Evolutionary conservation across 2,797 vertebrate species (phyloP).

Genomic region (Gymnoscopelus microlampas): DNA sequence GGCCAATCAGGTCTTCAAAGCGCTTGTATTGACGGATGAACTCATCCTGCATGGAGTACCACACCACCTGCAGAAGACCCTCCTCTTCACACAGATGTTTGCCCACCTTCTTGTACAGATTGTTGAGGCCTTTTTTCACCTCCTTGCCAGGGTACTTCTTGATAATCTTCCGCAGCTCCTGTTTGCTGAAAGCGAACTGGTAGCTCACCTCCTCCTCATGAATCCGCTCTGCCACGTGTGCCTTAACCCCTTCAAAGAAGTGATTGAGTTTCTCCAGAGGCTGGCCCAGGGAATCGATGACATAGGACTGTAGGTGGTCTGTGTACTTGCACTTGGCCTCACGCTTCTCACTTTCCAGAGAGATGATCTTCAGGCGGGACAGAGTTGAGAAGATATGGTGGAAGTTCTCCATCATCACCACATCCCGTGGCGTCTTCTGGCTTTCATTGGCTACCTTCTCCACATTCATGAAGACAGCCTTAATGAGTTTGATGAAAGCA

Average conservation of each 20-base stretch:
- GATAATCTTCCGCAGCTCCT: conserved; percentile 98
- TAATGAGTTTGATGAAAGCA: conserved; percentile 96
- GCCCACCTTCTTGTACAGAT: conserved; percentile 98
- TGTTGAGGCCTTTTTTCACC: conserved; percentile 97
- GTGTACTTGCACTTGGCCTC: conserved; percentile 98
- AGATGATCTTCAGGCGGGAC: conserved; percentile 97
- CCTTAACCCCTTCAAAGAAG: conserved; percentile 98
- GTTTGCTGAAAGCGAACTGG: conserved; percentile 97
- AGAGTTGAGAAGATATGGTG: conserved; percentile 98
- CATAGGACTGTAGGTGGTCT: conserved; percentile 95
- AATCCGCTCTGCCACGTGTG: conserved; percentile 96
- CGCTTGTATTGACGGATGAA: conserved; percentile 99
- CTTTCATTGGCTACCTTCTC: conserved; percentile 98
- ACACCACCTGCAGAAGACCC: conserved; percentile 97
- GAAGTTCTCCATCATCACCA: conserved; percentile 99
- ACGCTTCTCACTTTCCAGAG: conserved; percentile 94
- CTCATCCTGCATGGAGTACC: conserved; percentile 99
- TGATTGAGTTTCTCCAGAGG: conserved; percentile 97
- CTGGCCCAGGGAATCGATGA: conserved; percentile 96
- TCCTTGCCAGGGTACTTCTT: conserved; percentile 99
- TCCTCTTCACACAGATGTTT: conserved; percentile 99
- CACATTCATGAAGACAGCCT: conserved; percentile 94
- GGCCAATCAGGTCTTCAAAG: conserved; percentile 96
- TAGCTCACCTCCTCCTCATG: conserved; percentile 98
- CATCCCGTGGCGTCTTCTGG: conserved; percentile 97